Conservation (phyloP, 2,113 vertebrate species). For the Oncorhynchus kisutch region DNA sequence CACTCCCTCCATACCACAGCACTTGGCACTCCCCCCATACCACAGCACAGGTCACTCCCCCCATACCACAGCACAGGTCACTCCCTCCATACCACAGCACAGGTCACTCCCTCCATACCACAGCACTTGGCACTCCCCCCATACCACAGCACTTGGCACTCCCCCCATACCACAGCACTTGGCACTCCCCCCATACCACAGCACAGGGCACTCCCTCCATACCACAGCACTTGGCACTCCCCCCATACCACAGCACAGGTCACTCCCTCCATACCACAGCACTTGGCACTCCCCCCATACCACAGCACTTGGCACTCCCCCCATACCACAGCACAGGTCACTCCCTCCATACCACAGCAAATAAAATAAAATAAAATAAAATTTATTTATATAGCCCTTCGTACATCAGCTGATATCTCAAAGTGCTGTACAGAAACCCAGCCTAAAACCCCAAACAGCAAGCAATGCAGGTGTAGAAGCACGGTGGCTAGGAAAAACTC, state of each 20-base stretch:
- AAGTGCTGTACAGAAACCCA: too few relatives aligned
- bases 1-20: not conserved
- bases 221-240: too few relatives aligned
- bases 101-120: constrained; percentile 4
- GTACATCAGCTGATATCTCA: too few relatives aligned
- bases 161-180: constrained; percentile 5
- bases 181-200: not conserved
- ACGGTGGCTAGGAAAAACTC: too few relatives aligned
- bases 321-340: not conserved
- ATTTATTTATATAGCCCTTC: too few relatives aligned
- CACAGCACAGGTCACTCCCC: constrained; percentile 7
- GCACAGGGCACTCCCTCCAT: not conserved
- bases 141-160: not conserved
- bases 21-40: not conserved
- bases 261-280: not conserved
- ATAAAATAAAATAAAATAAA: too few relatives aligned
- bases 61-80: not conserved
- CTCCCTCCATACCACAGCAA: constrained; percentile 1
- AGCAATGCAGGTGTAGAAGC: too few relatives aligned
- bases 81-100: not conserved
- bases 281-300: not conserved
- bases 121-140: constrained; percentile 4
- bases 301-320: constrained; percentile 9
- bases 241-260: not conserved
- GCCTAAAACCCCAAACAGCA: too few relatives aligned